Percentiles rank a stretch among this genome's conserved stretches.
Evolutionary conservation across 1,140 invertebrate species (phyloP).

Genomic region (Himalopsyche phryganea): DNA sequence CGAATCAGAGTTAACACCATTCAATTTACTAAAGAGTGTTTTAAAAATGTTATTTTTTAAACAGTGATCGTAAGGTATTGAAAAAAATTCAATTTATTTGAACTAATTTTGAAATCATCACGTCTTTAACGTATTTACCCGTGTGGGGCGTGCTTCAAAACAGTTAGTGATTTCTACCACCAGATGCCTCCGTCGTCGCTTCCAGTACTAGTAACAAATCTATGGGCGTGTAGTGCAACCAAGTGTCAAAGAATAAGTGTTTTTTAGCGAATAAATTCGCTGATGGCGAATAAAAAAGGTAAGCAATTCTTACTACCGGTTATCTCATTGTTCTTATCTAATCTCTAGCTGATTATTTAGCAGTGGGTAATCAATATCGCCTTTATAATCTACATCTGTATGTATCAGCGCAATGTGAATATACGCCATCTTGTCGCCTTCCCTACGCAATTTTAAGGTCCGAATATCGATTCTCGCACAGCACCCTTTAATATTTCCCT

Average conservation of each 20-base stretch:
- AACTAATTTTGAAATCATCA: too few relatives aligned
- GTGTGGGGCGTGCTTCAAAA: conserved; percentile 1
- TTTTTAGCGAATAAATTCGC: conserved; percentile 13
- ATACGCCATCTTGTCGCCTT: conserved; percentile 11
- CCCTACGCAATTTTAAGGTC: conserved; percentile 8
- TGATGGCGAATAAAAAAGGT: conserved; percentile 19
- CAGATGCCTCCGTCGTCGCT: conserved; percentile 13
- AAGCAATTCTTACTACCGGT: conserved; percentile 4
- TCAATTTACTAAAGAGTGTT: too few relatives aligned
- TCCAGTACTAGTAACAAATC: conserved; percentile 15
- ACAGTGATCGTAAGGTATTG: too few relatives aligned
- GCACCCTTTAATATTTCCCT: conserved; percentile 16
- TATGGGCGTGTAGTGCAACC: conserved; percentile 14
- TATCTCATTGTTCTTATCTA: background rate
- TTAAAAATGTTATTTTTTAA: too few relatives aligned
- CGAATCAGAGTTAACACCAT: too few relatives aligned
- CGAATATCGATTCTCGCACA: conserved; percentile 8
- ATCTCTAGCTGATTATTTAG: background rate
- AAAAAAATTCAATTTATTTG: too few relatives aligned
- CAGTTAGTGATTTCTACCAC: conserved; percentile 7
- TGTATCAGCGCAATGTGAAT: background rate
- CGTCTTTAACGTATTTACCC: too few relatives aligned
- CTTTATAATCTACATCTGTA: conserved; percentile 8
- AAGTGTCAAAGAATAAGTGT: conserved; percentile 22
- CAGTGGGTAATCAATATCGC: background rate